These are phyloP conservation scores for Podocnemis expansa DNA, from an alignment of 2,113 vertebrate genomes.

Conservation along the genomic window DNA sequence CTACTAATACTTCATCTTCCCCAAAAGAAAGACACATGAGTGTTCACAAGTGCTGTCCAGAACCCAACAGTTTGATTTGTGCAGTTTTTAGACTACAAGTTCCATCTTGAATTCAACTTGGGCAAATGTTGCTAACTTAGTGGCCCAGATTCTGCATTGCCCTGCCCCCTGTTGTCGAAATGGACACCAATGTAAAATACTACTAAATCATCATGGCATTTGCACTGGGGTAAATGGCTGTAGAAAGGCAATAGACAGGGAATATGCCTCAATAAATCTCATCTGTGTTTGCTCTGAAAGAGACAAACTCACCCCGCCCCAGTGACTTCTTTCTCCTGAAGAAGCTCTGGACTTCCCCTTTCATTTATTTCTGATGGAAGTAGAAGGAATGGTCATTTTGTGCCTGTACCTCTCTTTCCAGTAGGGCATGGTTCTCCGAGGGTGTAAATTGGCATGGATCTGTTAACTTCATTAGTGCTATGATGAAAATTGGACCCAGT, in stretches of 20 bases:
- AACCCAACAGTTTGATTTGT: background rate
- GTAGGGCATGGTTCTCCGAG: background rate
- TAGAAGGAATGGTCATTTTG: background rate
- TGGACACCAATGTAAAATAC: background rate
- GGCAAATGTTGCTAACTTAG: background rate
- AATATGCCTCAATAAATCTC: background rate
- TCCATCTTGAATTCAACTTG: background rate
- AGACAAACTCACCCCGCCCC: background rate
- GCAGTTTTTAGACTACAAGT: background rate
- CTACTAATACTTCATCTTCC: background rate
- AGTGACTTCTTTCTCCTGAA: background rate
- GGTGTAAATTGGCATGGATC: background rate
- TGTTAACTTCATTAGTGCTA: background rate
- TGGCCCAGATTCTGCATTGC: background rate
- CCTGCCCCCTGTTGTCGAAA: background rate
- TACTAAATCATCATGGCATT: background rate
- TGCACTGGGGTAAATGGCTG: background rate
- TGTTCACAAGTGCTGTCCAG: background rate
- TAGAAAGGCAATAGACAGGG: background rate
- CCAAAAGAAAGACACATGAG: background rate
- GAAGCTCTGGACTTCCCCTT: background rate
- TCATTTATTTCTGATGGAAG: constrained; percentile 2
- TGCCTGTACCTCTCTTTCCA: background rate
- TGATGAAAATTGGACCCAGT: background rate
- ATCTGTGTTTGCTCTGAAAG: background rate